These are phyloP conservation scores for Trinectes maculatus DNA, from an alignment of 2,113 vertebrate genomes.

Conservation along the genomic window DNA sequence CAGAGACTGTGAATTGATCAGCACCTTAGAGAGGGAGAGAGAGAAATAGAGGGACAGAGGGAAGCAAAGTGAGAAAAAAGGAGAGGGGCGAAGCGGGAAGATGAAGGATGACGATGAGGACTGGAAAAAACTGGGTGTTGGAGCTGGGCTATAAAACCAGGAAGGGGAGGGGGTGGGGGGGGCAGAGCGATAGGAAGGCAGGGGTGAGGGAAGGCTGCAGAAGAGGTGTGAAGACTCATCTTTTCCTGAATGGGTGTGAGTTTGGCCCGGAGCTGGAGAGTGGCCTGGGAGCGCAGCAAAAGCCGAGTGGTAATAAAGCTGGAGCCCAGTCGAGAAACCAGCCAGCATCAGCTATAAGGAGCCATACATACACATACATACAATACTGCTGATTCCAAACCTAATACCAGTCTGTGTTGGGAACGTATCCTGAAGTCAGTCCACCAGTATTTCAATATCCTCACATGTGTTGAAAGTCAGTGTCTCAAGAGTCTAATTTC, in stretches of 20 bases:
- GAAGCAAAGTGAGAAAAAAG: conserved; percentile 56
- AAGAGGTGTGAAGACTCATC: conserved; percentile 83
- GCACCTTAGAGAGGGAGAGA: conserved; percentile 75
- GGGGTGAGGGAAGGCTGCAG: conserved; percentile 51
- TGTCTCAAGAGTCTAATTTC: too few species aligned
- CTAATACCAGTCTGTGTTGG: neutral
- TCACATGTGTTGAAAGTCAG: neutral
- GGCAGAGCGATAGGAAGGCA: conserved; percentile 20
- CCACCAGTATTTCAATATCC: conserved; percentile 12
- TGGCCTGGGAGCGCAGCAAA: conserved; percentile 62
- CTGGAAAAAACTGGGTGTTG: conserved; percentile 54
- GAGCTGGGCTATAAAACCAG: conserved; percentile 56
- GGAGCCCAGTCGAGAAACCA: conserved; percentile 48
- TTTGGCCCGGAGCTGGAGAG: conserved; percentile 47
- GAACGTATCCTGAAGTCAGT: neutral
- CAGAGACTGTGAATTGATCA: conserved; percentile 86
- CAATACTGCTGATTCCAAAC: conserved; percentile 2
- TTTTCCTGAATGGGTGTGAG: conserved; percentile 75
- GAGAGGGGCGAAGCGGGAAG: conserved; percentile 55
- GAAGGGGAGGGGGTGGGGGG: neutral
- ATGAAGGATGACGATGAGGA: conserved; percentile 56
- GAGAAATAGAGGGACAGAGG: conserved; percentile 50
- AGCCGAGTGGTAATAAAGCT: conserved; percentile 65
- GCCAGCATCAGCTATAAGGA: neutral
- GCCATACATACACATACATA: neutral